Conservation (phyloP, 2,888 invertebrate species). For the Hartigia nigra region DNA sequence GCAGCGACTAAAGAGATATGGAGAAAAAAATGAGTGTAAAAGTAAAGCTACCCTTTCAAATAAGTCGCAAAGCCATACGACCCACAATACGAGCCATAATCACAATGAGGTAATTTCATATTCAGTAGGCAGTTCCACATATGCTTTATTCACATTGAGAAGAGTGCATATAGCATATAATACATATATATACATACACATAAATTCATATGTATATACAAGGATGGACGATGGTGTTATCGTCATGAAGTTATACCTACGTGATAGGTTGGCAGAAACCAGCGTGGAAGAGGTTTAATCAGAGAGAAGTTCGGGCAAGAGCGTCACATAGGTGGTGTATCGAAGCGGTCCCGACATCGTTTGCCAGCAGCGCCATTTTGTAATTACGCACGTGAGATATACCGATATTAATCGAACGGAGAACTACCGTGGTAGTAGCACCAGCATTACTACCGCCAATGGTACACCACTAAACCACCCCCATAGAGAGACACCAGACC, state of each 20-base stretch:
- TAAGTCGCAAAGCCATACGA: too few species aligned
- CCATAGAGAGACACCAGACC: background rate
- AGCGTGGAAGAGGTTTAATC: constrained; percentile 3
- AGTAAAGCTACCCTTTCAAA: background rate
- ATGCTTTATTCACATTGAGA: background rate
- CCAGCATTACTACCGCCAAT: background rate
- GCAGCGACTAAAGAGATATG: background rate
- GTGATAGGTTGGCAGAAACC: background rate
- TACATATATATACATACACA: background rate
- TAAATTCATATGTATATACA: background rate
- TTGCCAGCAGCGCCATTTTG: constrained; percentile 41
- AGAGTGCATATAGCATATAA: background rate
- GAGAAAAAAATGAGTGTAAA: background rate
- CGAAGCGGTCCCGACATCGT: constrained; percentile 23
- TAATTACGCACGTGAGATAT: constrained; percentile 42
- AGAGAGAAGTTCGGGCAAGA: constrained; percentile 9
- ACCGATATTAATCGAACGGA: constrained; percentile 45
- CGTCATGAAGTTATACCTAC: background rate
- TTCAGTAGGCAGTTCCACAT: background rate
- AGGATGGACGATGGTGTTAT: background rate
- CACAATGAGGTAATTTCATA: background rate
- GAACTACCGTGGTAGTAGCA: background rate
- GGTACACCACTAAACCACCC: background rate
- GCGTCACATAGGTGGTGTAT: constrained; percentile 13
- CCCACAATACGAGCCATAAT: background rate